These are phyloP conservation scores for Leptestheria dahalacensis DNA, from an alignment of 1,140 invertebrate species.

Conservation along the genomic window DNA sequence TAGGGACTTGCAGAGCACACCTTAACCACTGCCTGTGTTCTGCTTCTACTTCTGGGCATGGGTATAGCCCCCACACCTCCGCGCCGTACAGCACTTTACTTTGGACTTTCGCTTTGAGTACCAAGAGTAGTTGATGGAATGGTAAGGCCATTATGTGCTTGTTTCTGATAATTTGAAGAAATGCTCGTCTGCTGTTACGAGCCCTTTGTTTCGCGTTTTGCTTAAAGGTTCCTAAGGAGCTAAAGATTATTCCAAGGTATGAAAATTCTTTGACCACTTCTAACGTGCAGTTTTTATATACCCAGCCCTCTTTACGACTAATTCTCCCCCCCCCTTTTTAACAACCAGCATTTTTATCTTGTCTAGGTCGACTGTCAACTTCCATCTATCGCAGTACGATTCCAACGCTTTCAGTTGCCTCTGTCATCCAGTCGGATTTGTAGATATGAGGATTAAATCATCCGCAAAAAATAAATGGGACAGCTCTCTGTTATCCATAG, in stretches of 20 bases:
- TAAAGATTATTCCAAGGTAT: neutral
- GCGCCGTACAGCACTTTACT: neutral
- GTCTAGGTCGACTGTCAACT: neutral
- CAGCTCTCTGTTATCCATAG: neutral
- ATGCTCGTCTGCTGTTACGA: neutral
- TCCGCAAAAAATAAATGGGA: neutral
- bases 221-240: neutral
- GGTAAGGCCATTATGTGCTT: neutral
- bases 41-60: neutral
- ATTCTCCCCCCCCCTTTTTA: neutral
- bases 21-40: neutral
- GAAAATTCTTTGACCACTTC: no score
- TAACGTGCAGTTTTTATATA: no score
- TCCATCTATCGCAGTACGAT: neutral
- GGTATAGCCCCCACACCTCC: neutral
- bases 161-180: neutral
- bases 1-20: neutral
- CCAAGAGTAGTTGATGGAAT: neutral
- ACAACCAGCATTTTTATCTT: neutral
- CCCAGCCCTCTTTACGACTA: no score
- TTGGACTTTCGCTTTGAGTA: neutral
- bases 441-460: neutral
- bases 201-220: neutral
- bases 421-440: neutral
- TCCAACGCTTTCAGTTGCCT: neutral